Evolutionary conservation across 1,140 invertebrate genomes (phyloP).

Genomic region (Drosophila arawakana): DNA sequence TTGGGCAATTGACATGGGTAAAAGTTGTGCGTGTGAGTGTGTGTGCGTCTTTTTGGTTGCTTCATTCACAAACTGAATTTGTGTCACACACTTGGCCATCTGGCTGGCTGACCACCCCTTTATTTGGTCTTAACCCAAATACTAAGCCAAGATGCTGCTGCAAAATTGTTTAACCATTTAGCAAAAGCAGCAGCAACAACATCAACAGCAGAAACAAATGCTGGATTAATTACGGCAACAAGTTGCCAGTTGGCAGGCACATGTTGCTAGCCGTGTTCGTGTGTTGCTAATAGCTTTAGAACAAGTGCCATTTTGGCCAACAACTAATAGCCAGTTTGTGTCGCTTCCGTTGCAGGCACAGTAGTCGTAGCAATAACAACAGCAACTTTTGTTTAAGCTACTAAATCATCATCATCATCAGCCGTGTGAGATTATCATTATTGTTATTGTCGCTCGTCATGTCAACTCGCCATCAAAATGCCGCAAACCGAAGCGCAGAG

Average conservation of each 20-base stretch:
- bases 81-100: constrained; percentile 41
- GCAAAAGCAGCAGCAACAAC: constrained; percentile 7
- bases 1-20: constrained; percentile 55
- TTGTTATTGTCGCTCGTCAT: constrained; percentile 83
- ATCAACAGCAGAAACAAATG: constrained; percentile 41
- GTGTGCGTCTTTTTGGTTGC: constrained; percentile 51
- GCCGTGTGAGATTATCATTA: constrained; percentile 78
- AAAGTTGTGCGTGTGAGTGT: constrained; percentile 46
- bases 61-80: constrained; percentile 81
- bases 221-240: constrained; percentile 78
- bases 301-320: constrained; percentile 82
- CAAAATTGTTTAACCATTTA: constrained; percentile 76
- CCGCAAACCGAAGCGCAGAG: constrained; percentile 36
- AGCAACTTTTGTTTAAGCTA: constrained; percentile 22
- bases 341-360: constrained; percentile 73
- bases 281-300: constrained; percentile 81
- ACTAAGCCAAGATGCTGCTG: constrained; percentile 49
- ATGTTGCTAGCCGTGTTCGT: constrained; percentile 54
- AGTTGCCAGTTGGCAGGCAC: constrained; percentile 61
- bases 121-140: constrained; percentile 83
- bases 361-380: constrained; percentile 9
- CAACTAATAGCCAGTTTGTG: constrained; percentile 82
- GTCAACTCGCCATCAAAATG: constrained; percentile 82
- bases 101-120: constrained; percentile 67
- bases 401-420: constrained; percentile 41